Conservation (phyloP, 2,797 vertebrate genomes). For the Hybognathus amarus region DNA sequence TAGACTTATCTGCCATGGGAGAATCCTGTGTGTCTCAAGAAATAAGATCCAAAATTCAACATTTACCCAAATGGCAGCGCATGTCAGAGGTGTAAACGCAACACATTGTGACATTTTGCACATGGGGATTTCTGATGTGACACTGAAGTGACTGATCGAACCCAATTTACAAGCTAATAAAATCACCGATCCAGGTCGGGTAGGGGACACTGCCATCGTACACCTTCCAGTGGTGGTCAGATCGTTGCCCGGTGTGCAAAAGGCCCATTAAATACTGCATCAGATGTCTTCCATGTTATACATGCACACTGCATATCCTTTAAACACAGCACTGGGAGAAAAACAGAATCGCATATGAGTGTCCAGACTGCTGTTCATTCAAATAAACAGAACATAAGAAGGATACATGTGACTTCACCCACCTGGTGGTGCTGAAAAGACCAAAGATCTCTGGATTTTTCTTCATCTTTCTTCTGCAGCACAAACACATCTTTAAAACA, state of each 20-base stretch:
- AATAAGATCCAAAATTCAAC: constrained; percentile 11
- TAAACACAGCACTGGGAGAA: constrained; percentile 82
- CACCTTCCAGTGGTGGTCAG: constrained; percentile 92
- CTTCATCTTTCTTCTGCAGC: constrained; percentile 86
- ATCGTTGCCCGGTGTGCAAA: constrained; percentile 91
- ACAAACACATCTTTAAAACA: constrained; percentile 89
- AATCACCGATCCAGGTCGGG: constrained; percentile 94
- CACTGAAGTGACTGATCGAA: constrained; percentile 12
- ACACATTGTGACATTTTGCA: background rate
- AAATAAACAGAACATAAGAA: background rate
- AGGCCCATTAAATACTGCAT: constrained; percentile 92
- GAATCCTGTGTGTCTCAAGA: constrained; percentile 3
- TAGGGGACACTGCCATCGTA: constrained; percentile 94
- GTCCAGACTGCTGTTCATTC: background rate
- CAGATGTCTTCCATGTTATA: constrained; percentile 94
- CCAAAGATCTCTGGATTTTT: constrained; percentile 96
- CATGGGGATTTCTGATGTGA: background rate
- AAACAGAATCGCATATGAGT: background rate
- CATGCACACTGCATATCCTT: constrained; percentile 93
- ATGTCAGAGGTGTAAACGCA: background rate
- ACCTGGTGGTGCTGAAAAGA: constrained; percentile 97
- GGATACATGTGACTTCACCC: constrained; percentile 45
- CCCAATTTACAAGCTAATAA: background rate
- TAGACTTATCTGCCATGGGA: constrained; percentile 26
- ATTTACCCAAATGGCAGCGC: background rate